phyloP scores from a whole-genome alignment of 2,113 vertebrate species.

The Amphiprion percula region DNA sequence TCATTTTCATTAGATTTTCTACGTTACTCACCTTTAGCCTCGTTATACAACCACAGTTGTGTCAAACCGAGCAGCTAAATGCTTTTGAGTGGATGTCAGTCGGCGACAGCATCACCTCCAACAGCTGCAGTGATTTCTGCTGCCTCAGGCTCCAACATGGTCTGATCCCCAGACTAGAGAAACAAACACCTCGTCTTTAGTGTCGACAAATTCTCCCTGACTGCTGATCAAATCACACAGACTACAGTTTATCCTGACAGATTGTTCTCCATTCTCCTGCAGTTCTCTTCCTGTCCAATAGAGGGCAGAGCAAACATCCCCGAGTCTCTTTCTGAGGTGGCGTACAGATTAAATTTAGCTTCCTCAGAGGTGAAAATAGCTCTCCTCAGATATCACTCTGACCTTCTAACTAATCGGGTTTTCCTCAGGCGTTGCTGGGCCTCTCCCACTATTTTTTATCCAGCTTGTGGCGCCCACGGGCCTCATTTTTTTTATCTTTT shows the following conservation, averaged over 20 bases:
- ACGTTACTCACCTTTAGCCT: too few relatives aligned
- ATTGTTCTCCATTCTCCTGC: neutral
- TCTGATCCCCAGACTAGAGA: neutral
- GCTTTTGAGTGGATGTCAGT: neutral
- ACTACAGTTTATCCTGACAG: neutral
- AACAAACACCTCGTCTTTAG: neutral
- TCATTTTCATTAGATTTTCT: too few relatives aligned
- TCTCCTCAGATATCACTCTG: conserved; percentile 51
- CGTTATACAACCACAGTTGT: neutral
- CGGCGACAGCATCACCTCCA: neutral
- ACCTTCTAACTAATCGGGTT: conserved; percentile 45
- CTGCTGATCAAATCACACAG: neutral
- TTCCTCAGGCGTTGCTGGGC: conserved; percentile 10
- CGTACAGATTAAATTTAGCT: conserved; percentile 38
- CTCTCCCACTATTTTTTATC: conserved; percentile 17
- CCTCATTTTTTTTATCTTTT: neutral
- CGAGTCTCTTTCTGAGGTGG: neutral
- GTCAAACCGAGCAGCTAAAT: conserved; percentile 6
- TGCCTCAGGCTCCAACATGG: neutral
- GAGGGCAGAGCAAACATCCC: conserved; percentile 30
- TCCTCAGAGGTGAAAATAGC: conserved; percentile 41
- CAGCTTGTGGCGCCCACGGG: conserved; percentile 17
- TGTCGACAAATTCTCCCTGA: neutral
- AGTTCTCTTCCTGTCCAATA: conserved; percentile 19
- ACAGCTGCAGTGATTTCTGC: neutral